Evolutionary conservation across 2,888 invertebrate species (phyloP).

Genomic region (Theristus sp.): DNA sequence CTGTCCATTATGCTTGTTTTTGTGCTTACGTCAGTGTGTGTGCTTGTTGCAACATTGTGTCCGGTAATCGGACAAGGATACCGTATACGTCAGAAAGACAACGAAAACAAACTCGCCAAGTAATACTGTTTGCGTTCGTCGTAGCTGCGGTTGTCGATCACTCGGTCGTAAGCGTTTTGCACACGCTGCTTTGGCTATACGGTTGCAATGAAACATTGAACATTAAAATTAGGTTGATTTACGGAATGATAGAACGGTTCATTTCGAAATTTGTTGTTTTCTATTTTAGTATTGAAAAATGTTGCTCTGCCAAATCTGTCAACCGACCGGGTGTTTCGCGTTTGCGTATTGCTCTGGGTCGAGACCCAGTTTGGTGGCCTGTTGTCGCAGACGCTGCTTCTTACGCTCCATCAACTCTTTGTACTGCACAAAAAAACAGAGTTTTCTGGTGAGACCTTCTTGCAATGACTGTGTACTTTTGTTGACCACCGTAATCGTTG

Average conservation of each 20-base stretch:
- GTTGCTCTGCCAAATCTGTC: background rate
- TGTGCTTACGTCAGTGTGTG: too few relatives aligned
- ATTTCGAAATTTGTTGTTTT: too few relatives aligned
- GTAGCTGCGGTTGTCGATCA: background rate
- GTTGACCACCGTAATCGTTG: too few relatives aligned
- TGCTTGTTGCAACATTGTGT: too few relatives aligned
- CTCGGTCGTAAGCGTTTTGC: background rate
- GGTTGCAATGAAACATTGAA: background rate
- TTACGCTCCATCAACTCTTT: background rate
- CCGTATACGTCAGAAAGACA: too few relatives aligned
- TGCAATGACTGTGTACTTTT: too few relatives aligned
- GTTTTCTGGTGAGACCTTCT: too few relatives aligned
- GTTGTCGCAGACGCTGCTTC: background rate
- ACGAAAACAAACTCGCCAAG: too few relatives aligned
- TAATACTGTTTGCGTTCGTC: background rate
- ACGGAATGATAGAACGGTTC: too few relatives aligned
- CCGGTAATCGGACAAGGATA: too few relatives aligned
- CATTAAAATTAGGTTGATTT: too few relatives aligned
- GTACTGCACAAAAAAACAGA: background rate
- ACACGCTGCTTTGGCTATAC: background rate
- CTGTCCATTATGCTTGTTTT: too few relatives aligned
- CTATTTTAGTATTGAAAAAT: background rate
- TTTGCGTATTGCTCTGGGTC: background rate
- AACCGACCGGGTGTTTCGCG: background rate
- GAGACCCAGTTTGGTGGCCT: background rate